Evolutionary conservation across 1,140 invertebrate species (phyloP).

Genomic region (Aphidius gifuensis): DNA sequence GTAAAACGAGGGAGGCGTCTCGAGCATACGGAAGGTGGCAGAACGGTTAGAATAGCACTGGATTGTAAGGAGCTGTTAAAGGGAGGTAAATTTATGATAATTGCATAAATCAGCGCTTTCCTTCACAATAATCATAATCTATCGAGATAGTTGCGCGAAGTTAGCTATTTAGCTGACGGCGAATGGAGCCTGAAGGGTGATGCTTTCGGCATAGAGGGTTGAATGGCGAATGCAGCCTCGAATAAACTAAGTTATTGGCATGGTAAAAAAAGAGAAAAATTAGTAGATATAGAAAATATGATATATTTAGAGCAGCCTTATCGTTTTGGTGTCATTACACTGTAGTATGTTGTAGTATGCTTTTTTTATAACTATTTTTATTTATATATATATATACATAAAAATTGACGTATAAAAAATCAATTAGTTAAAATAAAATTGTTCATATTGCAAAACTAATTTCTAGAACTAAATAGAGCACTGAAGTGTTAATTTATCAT

Average conservation of each 20-base stretch:
- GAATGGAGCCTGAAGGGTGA: conserved; percentile 35
- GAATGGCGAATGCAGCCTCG: conserved; percentile 29
- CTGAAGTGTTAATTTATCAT: too few species aligned
- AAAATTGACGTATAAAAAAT: too few species aligned
- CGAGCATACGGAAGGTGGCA: conserved; percentile 48
- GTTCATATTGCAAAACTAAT: too few species aligned
- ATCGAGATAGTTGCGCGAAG: conserved; percentile 55
- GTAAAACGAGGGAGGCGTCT: conserved; percentile 37
- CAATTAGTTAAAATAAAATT: too few species aligned
- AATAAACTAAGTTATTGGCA: conserved; percentile 48
- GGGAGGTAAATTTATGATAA: conserved; percentile 53
- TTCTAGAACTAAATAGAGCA: too few species aligned
- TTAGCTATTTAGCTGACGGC: conserved; percentile 55
- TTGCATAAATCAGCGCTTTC: conserved; percentile 56
- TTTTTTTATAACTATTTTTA: too few species aligned
- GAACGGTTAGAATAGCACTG: conserved; percentile 22
- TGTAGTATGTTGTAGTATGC: too few species aligned
- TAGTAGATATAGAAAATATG: too few species aligned
- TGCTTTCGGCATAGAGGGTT: conserved; percentile 9
- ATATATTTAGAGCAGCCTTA: too few species aligned
- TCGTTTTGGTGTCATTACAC: too few species aligned
- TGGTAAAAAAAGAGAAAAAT: background rate
- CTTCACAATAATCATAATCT: conserved; percentile 57
- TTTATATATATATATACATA: too few species aligned
- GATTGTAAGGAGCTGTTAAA: conserved; percentile 22